Percentiles rank a stretch among this genome's conserved stretches.
phyloP scores from a whole-genome alignment of 2,888 invertebrate genomes.

The Drosophila bunnanda region DNA sequence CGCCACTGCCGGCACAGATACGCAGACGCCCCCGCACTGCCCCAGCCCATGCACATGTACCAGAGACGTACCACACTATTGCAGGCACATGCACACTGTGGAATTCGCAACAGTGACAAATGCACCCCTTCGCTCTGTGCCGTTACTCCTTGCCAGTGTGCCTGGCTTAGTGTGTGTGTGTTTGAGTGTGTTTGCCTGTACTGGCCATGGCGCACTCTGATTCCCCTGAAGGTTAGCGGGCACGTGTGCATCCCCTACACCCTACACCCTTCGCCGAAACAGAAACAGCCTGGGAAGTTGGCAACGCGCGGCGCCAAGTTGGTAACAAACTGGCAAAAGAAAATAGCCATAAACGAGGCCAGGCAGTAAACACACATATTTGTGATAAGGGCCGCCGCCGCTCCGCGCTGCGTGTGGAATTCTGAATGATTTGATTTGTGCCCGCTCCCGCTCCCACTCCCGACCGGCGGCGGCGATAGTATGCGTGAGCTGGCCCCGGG shows the following conservation, averaged over 20 bases:
- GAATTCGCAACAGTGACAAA: slow-evolving; percentile 30
- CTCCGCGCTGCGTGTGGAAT: slow-evolving; percentile 29
- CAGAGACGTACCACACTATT: not conserved
- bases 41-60: slow-evolving; percentile 1
- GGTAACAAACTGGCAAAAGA: slow-evolving; percentile 35
- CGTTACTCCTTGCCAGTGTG: slow-evolving; percentile 19
- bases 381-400: slow-evolving; percentile 35
- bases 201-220: not conserved
- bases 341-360: slow-evolving; percentile 30
- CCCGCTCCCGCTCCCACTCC: slow-evolving; percentile 1
- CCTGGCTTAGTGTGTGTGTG: not conserved
- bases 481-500: slow-evolving; percentile 29
- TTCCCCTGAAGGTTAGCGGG: slow-evolving; percentile 16
- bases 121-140: slow-evolving; percentile 29
- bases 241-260: slow-evolving; percentile 36
- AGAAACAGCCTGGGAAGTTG: slow-evolving; percentile 16
- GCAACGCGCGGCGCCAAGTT: slow-evolving; percentile 25
- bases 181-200: slow-evolving; percentile 6
- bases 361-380: slow-evolving; percentile 26
- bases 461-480: slow-evolving; percentile 5
- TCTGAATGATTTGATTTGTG: slow-evolving; percentile 37
- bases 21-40: slow-evolving; percentile 27
- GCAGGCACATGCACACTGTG: slow-evolving; percentile 3
- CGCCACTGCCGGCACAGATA: slow-evolving; percentile 27
- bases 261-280: not conserved